Percentiles rank a stretch among this genome's conserved stretches.
phyloP scores from a whole-genome alignment of 2,888 invertebrate species.

The Rotaria socialis region DNA sequence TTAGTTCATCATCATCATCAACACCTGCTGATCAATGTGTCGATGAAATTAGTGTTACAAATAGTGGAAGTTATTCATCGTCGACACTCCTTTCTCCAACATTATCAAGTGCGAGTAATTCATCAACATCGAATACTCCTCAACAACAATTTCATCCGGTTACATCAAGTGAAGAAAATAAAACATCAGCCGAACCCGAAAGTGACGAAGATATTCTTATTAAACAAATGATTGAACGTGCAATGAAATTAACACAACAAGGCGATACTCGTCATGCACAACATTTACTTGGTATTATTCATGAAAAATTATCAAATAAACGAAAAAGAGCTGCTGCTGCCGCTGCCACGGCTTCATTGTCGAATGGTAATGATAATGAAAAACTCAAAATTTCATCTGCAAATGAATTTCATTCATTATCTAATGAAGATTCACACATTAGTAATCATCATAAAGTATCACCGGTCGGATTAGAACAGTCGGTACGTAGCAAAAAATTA shows the following conservation, averaged over 20 bases:
- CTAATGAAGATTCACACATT: neutral
- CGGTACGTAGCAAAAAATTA: neutral
- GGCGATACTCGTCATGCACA: constrained; percentile 22
- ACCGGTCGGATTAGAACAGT: neutral
- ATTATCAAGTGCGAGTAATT: neutral
- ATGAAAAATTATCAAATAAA: constrained; percentile 31
- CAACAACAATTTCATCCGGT: constrained; percentile 12
- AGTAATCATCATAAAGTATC: neutral
- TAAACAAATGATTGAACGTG: constrained; percentile 23
- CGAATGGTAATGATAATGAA: neutral
- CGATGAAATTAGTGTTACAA: neutral
- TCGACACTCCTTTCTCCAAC: neutral
- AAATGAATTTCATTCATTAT: neutral
- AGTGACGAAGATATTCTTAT: neutral
- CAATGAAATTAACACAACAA: constrained; percentile 25
- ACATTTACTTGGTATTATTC: constrained; percentile 11
- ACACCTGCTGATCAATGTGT: constrained; percentile 17
- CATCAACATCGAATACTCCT: constrained; percentile 7
- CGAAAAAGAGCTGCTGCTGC: neutral
- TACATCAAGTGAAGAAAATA: neutral
- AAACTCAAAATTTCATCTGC: neutral
- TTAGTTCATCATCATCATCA: neutral
- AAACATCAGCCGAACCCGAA: neutral
- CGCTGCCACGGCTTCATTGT: neutral
- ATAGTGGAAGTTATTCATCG: constrained; percentile 8